Conservation (phyloP, 2,888 invertebrate species). For the Callinectes sapidus region DNA sequence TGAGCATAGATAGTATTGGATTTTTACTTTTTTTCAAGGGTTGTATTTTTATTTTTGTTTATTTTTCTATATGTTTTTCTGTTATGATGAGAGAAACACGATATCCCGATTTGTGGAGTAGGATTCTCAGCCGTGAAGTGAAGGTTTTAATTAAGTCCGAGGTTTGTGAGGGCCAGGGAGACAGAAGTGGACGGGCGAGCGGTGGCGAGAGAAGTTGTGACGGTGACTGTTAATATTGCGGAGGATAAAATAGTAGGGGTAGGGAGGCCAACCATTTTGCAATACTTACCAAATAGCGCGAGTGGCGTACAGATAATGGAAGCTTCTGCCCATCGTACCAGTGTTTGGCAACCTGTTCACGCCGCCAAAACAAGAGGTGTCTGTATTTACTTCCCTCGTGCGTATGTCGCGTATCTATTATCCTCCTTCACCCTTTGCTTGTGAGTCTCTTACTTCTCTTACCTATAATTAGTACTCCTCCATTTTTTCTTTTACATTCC, state of each 20-base stretch:
- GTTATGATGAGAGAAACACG: neutral
- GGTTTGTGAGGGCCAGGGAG: neutral
- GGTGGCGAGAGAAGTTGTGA: neutral
- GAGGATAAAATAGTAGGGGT: neutral
- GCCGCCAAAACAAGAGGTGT: neutral
- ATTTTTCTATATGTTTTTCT: neutral
- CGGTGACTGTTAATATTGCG: neutral
- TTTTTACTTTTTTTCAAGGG: neutral
- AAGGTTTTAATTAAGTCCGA: constrained; percentile 18
- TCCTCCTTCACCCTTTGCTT: neutral
- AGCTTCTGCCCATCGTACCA: neutral
- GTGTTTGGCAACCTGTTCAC: constrained; percentile 10
- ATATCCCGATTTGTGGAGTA: neutral
- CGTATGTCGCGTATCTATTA: constrained; percentile 8
- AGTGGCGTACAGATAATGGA: neutral
- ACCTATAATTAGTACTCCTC: constrained; percentile 6
- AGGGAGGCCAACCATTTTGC: neutral
- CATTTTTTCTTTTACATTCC: constrained; percentile 20
- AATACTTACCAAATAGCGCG: neutral
- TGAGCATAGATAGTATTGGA: neutral
- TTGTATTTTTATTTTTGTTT: neutral
- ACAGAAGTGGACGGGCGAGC: neutral
- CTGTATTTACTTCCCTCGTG: neutral
- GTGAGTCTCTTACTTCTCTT: neutral
- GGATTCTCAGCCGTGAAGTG: neutral